Base-by-base conservation (phyloP, 2,113 vertebrate species). In the Benitochromis conjunctus region DNA sequence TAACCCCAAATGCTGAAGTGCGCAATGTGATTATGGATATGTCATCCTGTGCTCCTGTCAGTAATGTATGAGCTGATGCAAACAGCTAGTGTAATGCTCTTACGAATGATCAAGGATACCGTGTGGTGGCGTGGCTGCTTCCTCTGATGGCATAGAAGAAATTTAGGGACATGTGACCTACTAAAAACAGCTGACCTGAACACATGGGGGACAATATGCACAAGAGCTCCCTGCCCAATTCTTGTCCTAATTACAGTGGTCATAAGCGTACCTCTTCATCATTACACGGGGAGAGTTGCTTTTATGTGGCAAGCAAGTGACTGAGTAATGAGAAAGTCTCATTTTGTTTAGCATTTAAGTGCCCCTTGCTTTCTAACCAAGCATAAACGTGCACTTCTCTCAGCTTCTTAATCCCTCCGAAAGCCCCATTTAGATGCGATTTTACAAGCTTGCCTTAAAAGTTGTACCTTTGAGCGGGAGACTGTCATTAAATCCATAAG, bases 151-250 rank as follows among this genome's bases (percentile, higher is more conserved):
- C 69, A 41, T 13, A 43, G 64, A n/a, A 64, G 74, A 82, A 34
- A 85, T 74, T 29, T 58, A 79, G 79, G 89, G 86, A 83, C 48
- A 54, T 80, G 84, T 92, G 91, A 92, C 92, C 93, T 89, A 91
- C 69, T 94, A 91, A 93, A 94, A 94, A 94, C 80, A 88, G 93
- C 93, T 95, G 92, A 95, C 92, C 89, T 34, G 53, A 85, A 69
- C 85, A 86, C 90, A 86, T 6, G 18, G 62, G 86, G 87, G 84
- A 88, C 88, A 58, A 85, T 83, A 76, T 84, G 43, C 78, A 80
- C 48, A 38, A 83, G 83, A 82, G 80, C 57, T 92, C 92, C 88
- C 92, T 84, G 58, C 34, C 81, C 86, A 90, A 87, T 91, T 82
- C 85, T 54, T 84, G 88, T 53, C 94, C 91, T 94, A 90, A 93